A percentile compares a stretch with the other conserved stretches of the same genome.
These are phyloP conservation scores for Tetrax tetrax DNA, from an alignment of 2,113 vertebrate genomes.

Conservation along the genomic window DNA sequence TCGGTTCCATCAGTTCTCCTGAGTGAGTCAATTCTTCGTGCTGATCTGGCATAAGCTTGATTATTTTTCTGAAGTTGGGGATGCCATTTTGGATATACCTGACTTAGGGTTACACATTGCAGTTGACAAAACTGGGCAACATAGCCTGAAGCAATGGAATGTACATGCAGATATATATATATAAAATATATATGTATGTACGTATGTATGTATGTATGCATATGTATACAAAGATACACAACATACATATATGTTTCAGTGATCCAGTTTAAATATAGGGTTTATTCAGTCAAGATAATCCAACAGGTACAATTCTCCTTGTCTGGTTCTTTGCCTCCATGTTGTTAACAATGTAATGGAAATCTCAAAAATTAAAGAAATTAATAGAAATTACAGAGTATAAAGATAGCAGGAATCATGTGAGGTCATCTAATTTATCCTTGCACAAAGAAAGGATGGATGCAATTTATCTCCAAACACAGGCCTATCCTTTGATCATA, in stretches of 20 bases:
- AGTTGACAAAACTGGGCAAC: background rate
- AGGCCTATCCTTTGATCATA: background rate
- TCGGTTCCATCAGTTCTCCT: background rate
- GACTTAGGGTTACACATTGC: background rate
- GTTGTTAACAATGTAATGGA: background rate
- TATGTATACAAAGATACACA: background rate
- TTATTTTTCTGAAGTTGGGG: background rate
- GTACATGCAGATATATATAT: fast-evolving
- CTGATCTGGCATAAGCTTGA: background rate
- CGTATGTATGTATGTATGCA: background rate
- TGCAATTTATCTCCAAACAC: background rate
- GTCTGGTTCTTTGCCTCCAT: background rate
- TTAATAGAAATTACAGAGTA: background rate
- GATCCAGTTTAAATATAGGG: background rate
- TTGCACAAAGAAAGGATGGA: background rate
- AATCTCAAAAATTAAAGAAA: background rate
- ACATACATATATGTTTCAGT: background rate
- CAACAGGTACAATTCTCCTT: background rate
- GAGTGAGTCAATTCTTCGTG: background rate
- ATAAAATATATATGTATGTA: background rate
- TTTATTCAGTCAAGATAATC: background rate
- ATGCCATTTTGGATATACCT: background rate
- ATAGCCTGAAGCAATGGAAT: background rate
- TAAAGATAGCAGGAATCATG: background rate
- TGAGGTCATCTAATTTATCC: background rate